Evolutionary conservation across 1,140 invertebrate species (phyloP), one percentile per base, ranked within the genome.

Genomic region (Diachasmimorpha longicaudata): DNA sequence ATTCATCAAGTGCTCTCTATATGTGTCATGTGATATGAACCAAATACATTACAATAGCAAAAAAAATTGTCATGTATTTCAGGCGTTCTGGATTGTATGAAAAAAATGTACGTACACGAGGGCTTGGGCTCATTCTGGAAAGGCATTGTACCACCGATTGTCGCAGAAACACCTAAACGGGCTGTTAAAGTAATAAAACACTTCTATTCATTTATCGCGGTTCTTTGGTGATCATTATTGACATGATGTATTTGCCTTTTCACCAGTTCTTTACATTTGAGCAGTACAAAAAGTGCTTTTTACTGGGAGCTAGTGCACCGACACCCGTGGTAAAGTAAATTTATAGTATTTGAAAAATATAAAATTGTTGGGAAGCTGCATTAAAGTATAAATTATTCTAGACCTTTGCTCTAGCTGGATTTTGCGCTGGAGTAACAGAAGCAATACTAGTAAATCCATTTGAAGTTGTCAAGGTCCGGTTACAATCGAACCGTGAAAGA

Each of bases 141-240:
- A 91, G 97, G 97, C 75, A 96, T 98, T 80, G 79, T 98, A 77
- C 96, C 97, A 3, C 97, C 97, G 10, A 94, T 98, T 82, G 84
- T 98, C 72, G 96, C 95, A n/a, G 97, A 98, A 90, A 98, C 96
- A 37, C 97, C 97, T 6, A 98, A 98, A 89, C 85, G 97, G 84
- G 97, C 96, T 66, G 94, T 96, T 0, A 98, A 98, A 88, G 92
- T 93, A 86, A 82, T 80, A n/a, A 52, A 31, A 10, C 11, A 4
- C 0, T 42, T 13, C 11, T 10, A 42, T 42, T 4, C 9, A 42
- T 9, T 10, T 42, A 42, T 42, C 39, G 4, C 13, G 39, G 13
- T 42, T 42, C 11, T 6, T 42, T 42, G 39, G 71, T 77, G 48
- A 77, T 74, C 74, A 76, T 31, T 31, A 31, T 31, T 31, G 31